Base-by-base conservation (phyloP, 2,113 vertebrate genomes). In the Psilopsiagon aymara region DNA sequence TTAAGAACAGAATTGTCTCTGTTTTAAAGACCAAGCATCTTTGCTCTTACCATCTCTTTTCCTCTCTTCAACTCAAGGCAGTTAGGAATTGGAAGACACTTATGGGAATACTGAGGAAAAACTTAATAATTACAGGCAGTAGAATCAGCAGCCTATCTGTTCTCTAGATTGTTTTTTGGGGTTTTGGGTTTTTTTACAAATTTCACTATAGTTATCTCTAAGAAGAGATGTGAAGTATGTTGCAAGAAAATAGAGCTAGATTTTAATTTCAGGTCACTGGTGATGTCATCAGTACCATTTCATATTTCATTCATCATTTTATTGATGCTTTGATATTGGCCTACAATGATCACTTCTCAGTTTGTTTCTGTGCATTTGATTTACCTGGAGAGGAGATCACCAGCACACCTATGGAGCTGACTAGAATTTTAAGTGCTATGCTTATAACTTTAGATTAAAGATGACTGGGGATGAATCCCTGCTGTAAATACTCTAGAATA, bases 1-100 rank as follows among this genome's bases (percentile, higher is more conserved):
- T 3, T 64, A 55, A 75, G 57, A 85, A 60, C 11, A 68, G 37
- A 86, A 80, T 63, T 46, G 71, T 57, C 85, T 91, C 18, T 63
- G 2, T 62, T 11, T 68, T 78, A 39, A 68, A 73, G 46, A 14
- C 16, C 20, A 93, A 67, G 43, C 21, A 21, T 27, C 9, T 47
- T 18, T 43, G 5, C 4, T 4, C 8, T 4, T 35, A 3, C 31
- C 17, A 4, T 44, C 3, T 33, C 23, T 5, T 35, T 7, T 39
- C 43, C 1, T 11, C 1, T 25, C 28, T 35, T 28, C 13, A 18
- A 17, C 9, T 62, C 41, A 79, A 87, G 35, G 13, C 18, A 74
- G 31, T 23, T 67, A 44, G 13, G 78, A 46, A 51, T 21, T 69
- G 5, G 13, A 39, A 70, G 11, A 37, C 6, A 39, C 3, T 39